Conservation (phyloP, 1,140 invertebrate genomes). For the Octopus sinensis region DNA sequence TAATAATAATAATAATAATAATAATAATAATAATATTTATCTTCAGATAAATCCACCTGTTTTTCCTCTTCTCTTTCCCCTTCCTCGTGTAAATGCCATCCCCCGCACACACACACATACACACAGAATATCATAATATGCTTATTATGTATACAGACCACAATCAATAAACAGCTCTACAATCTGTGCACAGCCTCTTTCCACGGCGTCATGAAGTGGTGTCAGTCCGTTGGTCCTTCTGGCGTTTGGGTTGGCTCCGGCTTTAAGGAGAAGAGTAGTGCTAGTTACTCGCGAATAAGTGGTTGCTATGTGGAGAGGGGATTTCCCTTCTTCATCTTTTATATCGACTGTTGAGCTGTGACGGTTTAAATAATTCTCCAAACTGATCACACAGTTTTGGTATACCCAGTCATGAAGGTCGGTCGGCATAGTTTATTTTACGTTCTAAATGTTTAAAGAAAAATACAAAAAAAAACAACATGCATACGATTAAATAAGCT, state of each 20-base stretch:
- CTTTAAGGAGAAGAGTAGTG: background rate
- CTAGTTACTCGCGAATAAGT: background rate
- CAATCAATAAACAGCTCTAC: background rate
- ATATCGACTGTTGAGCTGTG: background rate
- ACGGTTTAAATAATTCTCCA: background rate
- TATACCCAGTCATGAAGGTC: background rate
- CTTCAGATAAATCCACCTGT: background rate
- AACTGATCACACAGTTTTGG: background rate
- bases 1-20: no score
- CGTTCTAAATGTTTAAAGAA: no score
- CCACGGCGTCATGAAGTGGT: background rate
- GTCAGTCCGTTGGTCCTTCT: background rate
- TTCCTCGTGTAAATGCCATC: background rate
- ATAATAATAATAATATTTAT: background rate
- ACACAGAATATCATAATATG: background rate
- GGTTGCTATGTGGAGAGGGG: background rate
- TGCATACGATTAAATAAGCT: no score
- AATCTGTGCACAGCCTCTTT: slow-evolving; percentile 1
- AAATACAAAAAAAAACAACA: no score
- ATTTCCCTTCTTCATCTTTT: background rate
- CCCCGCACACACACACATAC: background rate
- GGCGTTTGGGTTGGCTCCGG: background rate
- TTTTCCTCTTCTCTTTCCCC: background rate
- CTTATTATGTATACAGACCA: background rate
- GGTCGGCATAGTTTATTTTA: no score